Evolutionary conservation across 1,140 invertebrate genomes (phyloP).

Genomic region (Zaprionus kolodkinae): DNA sequence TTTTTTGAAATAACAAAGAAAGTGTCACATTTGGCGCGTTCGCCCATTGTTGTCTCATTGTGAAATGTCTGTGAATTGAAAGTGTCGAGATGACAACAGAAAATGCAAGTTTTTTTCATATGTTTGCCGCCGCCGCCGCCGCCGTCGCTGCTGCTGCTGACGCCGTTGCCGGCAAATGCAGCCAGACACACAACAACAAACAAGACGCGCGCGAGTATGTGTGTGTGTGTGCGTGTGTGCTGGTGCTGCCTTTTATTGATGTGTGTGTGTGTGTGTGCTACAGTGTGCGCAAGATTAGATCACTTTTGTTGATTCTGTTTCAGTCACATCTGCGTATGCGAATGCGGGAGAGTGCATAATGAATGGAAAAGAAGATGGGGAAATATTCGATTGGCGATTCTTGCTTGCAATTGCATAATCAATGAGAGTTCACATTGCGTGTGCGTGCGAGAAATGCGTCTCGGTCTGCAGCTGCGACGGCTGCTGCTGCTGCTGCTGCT

Average conservation of each 20-base stretch:
- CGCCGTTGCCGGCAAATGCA: constrained; percentile 52
- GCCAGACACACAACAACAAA: constrained; percentile 2
- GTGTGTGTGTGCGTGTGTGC: constrained; percentile 11
- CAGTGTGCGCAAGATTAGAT: constrained; percentile 50
- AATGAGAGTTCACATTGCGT: constrained; percentile 37
- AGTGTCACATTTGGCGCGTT: constrained; percentile 13
- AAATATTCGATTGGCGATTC: constrained; percentile 18
- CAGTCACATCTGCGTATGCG: neutral
- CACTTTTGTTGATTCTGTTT: constrained; percentile 37
- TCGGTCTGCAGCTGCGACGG: constrained; percentile 30
- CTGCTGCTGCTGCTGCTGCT: constrained; percentile 22
- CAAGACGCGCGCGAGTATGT: constrained; percentile 22
- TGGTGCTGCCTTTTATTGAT: neutral
- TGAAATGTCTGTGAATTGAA: constrained; percentile 5
- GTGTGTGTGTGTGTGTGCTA: constrained; percentile 27
- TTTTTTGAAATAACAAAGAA: constrained; percentile 6
- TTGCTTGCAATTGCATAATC: constrained; percentile 60
- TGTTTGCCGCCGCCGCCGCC: constrained; percentile 19
- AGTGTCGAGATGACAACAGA: constrained; percentile 17
- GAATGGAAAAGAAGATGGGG: neutral
- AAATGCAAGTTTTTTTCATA: constrained; percentile 15
- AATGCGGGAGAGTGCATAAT: constrained; percentile 10
- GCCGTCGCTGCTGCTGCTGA: constrained; percentile 2
- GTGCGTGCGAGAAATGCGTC: constrained; percentile 46
- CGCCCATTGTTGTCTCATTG: constrained; percentile 5